These are phyloP conservation scores for Crossaster papposus DNA, from an alignment of 53 echinoderm and acorn worm genomes.

Conservation along the genomic window DNA sequence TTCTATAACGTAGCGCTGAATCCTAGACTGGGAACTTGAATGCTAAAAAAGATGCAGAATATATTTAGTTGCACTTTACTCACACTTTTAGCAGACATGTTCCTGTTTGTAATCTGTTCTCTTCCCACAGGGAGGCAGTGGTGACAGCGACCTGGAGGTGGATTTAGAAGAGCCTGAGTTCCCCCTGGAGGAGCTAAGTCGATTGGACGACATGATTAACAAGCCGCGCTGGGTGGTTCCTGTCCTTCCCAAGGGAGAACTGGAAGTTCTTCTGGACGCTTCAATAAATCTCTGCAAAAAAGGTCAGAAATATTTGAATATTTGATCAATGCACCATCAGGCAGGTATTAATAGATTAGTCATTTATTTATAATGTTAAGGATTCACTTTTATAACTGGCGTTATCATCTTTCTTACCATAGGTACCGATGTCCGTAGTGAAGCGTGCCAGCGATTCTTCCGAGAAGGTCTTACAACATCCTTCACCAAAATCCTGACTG, in stretches of 20 bases:
- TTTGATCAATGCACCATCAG: too few species aligned
- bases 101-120: not conserved
- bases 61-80: too few species aligned
- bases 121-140: slow-evolving; percentile 65
- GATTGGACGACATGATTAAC: slow-evolving; percentile 98
- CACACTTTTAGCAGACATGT: too few species aligned
- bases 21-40: too few species aligned
- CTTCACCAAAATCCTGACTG: slow-evolving; percentile 97
- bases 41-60: too few species aligned
- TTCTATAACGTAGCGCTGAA: too few species aligned
- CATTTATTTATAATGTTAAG: too few species aligned
- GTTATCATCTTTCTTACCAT: not conserved
- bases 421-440: slow-evolving; percentile 91
- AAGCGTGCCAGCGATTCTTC: slow-evolving; percentile 97
- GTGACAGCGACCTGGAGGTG: slow-evolving; percentile 63
- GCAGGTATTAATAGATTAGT: too few species aligned
- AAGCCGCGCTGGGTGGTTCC: slow-evolving; percentile 98
- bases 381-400: too few species aligned
- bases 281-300: slow-evolving; percentile 91
- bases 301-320: slow-evolving; percentile 34
- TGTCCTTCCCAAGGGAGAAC: slow-evolving; percentile 96
- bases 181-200: slow-evolving; percentile 83
- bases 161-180: slow-evolving; percentile 89
- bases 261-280: slow-evolving; percentile 91
- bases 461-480: slow-evolving; percentile 95